Percentiles rank a stretch among this genome's conserved stretches.
These are phyloP conservation scores for Gorsachius magnificus DNA, from an alignment of 2,797 vertebrate species.

Conservation along the genomic window DNA sequence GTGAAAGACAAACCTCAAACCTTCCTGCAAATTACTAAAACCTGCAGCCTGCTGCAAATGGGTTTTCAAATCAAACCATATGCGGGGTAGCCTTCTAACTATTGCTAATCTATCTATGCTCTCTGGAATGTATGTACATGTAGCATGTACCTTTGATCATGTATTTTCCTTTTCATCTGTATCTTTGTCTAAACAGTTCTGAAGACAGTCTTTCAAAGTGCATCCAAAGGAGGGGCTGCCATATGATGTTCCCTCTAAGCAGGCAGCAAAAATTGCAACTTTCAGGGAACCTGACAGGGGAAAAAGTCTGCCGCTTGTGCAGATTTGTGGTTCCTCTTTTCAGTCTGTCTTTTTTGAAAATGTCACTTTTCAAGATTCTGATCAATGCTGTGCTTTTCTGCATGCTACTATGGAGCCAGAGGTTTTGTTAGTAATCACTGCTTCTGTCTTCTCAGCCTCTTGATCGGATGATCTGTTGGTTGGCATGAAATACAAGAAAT, in stretches of 20 bases:
- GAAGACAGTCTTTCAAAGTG: background rate
- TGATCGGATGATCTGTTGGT: background rate
- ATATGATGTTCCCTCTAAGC: background rate
- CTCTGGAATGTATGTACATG: background rate
- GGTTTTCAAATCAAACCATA: background rate
- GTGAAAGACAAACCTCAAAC: background rate
- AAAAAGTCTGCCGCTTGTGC: background rate
- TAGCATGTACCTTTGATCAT: background rate
- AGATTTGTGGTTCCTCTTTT: background rate
- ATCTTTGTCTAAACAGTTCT: background rate
- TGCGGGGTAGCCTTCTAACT: background rate
- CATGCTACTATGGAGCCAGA: background rate
- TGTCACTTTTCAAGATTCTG: background rate
- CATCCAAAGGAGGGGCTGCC: background rate
- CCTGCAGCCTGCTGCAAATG: background rate
- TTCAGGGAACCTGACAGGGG: background rate
- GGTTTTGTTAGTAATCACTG: background rate
- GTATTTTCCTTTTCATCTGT: background rate
- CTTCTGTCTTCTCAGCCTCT: background rate
- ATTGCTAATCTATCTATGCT: fast-evolving
- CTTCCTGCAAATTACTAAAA: background rate
- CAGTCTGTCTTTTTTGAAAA: background rate
- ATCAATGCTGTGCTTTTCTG: background rate
- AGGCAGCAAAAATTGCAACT: background rate
- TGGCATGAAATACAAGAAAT: background rate